Base-by-base conservation (phyloP, 1,140 invertebrate genomes). In the Cherax destructor region DNA sequence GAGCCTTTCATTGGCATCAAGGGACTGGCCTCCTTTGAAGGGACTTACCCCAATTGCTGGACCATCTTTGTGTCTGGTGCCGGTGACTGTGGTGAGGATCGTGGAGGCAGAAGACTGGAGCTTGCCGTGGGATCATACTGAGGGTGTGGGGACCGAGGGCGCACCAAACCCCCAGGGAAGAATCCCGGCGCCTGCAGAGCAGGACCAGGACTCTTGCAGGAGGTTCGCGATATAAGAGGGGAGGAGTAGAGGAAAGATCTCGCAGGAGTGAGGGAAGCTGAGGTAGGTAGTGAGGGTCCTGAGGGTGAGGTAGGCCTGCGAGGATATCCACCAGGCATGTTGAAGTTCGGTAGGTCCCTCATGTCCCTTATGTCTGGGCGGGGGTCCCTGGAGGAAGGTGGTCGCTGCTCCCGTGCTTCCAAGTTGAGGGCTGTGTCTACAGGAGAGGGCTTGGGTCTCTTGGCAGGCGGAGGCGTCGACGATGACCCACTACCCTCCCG, bases 31-130 rank as follows among this genome's bases (percentile, higher is more conserved):
- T 2, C 30, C 0, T 41, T 41, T 41, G 30, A 10, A 9, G 56
- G 16, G 4, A 88, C 86, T 90, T 52, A 92, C 86, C 92, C 87
- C 11, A 92, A 24, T 41, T 92, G 92, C 65, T 76, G 87, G 10
- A 92, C 87, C 80, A 92, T 92, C 83, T 92, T 92, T 24, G 52
- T 86, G 65, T 92, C 92, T 4, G 92, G 92, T 30, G 84, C 92
- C 9, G 92, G 86, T 18, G 92, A 92, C 92, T 92, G 92, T 24
- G 92, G 92, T 3, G 92, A 92, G 21, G 83, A 90, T 21, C 92
- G 80, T 1, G 92, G 92, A 9, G 92, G 92, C 52, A 89, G 88
- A 49, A 92, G 92, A 21, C 83, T 89, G 56, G 92, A 89, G 1
- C 87, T 83, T 49, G 87, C 81, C 18, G 92, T 92, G 47, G 83